Evolutionary conservation across 2,113 vertebrate genomes (phyloP).

Genomic region (Piprites chloris): DNA sequence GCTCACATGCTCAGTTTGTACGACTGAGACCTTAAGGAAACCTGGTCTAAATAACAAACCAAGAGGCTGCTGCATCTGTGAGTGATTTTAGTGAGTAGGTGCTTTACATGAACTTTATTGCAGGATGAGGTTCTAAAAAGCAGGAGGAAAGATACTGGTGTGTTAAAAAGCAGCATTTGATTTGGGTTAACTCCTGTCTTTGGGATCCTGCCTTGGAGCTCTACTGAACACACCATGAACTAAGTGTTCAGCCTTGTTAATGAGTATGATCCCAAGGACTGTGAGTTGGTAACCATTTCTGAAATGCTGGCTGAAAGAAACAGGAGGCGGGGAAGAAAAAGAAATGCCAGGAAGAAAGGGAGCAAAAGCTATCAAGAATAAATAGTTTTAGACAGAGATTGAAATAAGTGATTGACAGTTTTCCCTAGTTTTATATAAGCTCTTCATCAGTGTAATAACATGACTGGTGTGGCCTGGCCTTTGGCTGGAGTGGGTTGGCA

Average conservation of each 20-base stretch:
- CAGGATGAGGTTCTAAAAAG: not conserved
- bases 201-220: not conserved
- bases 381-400: not conserved
- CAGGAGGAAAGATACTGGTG: not conserved
- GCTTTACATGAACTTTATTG: not conserved
- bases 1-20: not conserved
- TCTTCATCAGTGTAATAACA: slow-evolving; percentile 39
- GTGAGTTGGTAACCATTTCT: not conserved
- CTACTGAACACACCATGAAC: accelerated
- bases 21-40: not conserved
- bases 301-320: not conserved
- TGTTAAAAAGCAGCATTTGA: not conserved
- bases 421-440: not conserved
- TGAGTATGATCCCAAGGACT: accelerated
- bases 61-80: not conserved
- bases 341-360: not conserved
- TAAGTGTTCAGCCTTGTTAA: not conserved
- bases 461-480: slow-evolving; percentile 29
- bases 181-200: not conserved
- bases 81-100: accelerated
- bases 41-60: not conserved
- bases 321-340: not conserved
- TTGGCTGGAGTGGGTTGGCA: slow-evolving; percentile 47
- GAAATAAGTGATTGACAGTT: not conserved
- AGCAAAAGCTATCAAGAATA: not conserved